phyloP scores from a whole-genome alignment of 2,797 vertebrate genomes.

The Anabas testudineus region DNA sequence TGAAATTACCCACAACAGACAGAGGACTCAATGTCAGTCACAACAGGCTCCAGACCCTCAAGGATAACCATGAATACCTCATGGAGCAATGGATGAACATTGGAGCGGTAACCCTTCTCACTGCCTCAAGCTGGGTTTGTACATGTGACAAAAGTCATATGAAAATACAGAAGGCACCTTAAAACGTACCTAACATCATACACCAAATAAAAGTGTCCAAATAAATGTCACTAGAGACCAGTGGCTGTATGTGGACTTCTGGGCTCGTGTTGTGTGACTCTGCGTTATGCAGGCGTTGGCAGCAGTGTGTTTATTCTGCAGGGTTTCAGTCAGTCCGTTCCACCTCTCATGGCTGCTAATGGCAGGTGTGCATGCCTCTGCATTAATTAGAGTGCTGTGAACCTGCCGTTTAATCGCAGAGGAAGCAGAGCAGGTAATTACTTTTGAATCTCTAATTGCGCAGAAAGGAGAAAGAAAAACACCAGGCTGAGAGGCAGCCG shows the following conservation, averaged over 20 bases:
- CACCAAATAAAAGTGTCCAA: background rate
- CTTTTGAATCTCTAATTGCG: constrained; percentile 91
- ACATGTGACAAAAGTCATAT: too few species aligned
- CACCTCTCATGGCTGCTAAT: constrained; percentile 87
- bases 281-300: constrained; percentile 20
- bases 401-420: constrained; percentile 88
- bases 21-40: background rate
- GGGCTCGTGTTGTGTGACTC: constrained; percentile 24
- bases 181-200: too few species aligned
- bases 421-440: constrained; percentile 98
- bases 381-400: constrained; percentile 93
- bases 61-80: background rate
- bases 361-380: constrained; percentile 89
- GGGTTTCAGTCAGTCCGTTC: constrained; percentile 89
- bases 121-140: too few species aligned
- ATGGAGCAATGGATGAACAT: too few species aligned
- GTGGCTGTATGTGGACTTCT: background rate
- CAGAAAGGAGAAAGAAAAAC: constrained; percentile 66
- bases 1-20: background rate
- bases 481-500: constrained; percentile 16
- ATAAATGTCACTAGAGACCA: background rate
- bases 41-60: background rate
- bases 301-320: constrained; percentile 77
- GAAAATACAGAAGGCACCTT: too few species aligned
- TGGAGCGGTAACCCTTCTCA: background rate